phyloP scores from a whole-genome alignment of 2,797 vertebrate genomes.

The Neosilurus hyrtlii region DNA sequence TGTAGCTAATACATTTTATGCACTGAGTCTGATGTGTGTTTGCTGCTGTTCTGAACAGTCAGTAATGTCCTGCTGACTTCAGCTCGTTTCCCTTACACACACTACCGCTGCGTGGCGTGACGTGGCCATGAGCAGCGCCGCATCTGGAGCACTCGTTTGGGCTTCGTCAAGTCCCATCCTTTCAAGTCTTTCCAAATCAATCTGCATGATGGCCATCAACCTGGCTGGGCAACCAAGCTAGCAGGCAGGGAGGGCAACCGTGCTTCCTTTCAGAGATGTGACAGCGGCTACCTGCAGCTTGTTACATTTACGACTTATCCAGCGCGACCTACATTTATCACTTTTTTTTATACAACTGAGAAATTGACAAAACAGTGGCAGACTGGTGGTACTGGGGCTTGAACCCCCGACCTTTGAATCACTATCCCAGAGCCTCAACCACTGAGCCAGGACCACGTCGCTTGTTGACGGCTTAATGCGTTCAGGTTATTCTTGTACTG shows the following conservation, averaged over 20 bases:
- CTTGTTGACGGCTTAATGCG: too few species aligned
- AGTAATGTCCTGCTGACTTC: constrained; percentile 66
- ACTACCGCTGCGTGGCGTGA: background rate
- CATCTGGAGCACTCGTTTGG: background rate
- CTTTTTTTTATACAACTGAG: too few species aligned
- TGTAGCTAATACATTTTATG: constrained; percentile 68
- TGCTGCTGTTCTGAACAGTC: constrained; percentile 74
- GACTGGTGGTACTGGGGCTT: too few species aligned
- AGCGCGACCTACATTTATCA: too few species aligned
- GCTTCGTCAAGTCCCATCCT: background rate
- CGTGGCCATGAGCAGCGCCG: background rate
- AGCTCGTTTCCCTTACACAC: background rate
- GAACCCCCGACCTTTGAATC: too few species aligned
- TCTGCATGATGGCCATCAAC: too few species aligned
- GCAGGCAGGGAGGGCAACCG: background rate
- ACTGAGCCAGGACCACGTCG: too few species aligned
- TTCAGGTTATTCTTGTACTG: too few species aligned
- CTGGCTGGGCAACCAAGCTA: too few species aligned
- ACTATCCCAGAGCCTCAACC: too few species aligned
- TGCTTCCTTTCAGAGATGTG: background rate
- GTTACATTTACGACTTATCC: too few species aligned
- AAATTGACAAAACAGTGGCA: too few species aligned
- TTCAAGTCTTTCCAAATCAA: background rate
- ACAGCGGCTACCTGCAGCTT: background rate
- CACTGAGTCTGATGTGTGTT: constrained; percentile 59